Conservation (phyloP, 2,888 invertebrate species). For the Apantesis nais region DNA sequence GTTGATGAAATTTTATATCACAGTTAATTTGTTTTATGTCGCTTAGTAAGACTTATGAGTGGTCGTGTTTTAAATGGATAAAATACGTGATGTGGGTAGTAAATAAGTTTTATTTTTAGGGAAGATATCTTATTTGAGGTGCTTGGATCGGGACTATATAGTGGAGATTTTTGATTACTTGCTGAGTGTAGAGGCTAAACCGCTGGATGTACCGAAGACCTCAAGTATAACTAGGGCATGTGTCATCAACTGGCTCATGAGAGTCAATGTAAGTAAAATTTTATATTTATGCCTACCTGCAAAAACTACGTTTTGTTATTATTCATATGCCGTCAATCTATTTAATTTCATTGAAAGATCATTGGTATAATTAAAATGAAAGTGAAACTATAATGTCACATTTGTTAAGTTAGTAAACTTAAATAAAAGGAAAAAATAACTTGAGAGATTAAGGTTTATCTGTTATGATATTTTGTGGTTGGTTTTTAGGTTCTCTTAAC, state of each 20-base stretch:
- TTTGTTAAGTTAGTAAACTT: neutral
- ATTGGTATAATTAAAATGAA: neutral
- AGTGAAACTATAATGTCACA: neutral
- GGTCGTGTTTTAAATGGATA: conserved; percentile 23
- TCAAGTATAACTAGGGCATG: conserved; percentile 64
- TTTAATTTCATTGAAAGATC: neutral
- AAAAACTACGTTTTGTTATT: neutral
- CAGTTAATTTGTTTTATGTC: neutral
- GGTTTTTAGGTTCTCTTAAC: too few relatives aligned
- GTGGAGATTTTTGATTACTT: conserved; percentile 63
- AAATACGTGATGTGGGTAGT: conserved; percentile 17
- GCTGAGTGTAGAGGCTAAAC: conserved; percentile 53
- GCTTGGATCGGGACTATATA: conserved; percentile 58
- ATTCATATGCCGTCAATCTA: neutral
- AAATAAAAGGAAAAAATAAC: neutral
- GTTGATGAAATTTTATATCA: conserved; percentile 16
- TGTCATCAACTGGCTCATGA: conserved; percentile 77
- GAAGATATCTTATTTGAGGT: conserved; percentile 52
- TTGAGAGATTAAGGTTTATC: too few relatives aligned
- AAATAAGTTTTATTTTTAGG: conserved; percentile 49
- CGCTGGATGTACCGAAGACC: conserved; percentile 46
- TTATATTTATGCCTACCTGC: neutral
- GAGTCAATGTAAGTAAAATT: conserved; percentile 68
- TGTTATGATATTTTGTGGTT: neutral
- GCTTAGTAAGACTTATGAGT: neutral